Base-by-base conservation (phyloP, 2,113 vertebrate species). In the Xenopus borealis region DNA sequence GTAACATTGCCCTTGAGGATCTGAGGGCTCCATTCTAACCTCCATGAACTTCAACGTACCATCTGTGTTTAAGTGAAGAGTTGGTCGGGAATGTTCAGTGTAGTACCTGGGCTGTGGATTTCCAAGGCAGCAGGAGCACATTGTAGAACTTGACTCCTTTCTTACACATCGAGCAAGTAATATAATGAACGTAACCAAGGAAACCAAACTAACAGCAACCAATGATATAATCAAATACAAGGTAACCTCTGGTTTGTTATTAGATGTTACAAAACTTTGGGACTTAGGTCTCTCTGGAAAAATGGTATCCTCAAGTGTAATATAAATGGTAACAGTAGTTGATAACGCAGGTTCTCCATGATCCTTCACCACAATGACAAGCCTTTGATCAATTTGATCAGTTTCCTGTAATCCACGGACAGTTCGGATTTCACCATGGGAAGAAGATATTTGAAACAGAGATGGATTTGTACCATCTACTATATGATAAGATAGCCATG, bases 11-110 rank as follows among this genome's bases (percentile, higher is more conserved):
- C 90, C 92, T 76, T 90, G 93, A 7, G 94, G 87, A 10, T 57
- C 67, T 57, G 93, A 86, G 53, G 94, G 93, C 78, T 89, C 87
- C 80, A 94, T 86, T 12, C 93, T 93, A 80, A 96, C 94, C 83
- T 96, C 94, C 91, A 96, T 93, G 85, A 95, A 95, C 82, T 94
- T 93, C 44, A 95, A 89, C 0, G 94, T 94, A 77, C 94, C 94
- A 0, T 95, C 94, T 9, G 92, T 87, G 84, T 91, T 94, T 80
- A 95, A 87, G 80, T 96, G 94, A 17, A 96, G 85, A 80, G 93
- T 67, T 59, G 72, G 72, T 13, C 66, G 9, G 20, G 58, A 74
- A 40, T 74, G 72, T 40, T 74, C 72, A 13, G 20, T 59, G n/a
- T 74, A 74, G 10, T 19, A 5, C 8, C 19, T n/a, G 9, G 63